Percentiles rank a stretch among this genome's conserved stretches.
Conservation (phyloP, 2,888 invertebrate species). For the Philonicus albiceps region DNA sequence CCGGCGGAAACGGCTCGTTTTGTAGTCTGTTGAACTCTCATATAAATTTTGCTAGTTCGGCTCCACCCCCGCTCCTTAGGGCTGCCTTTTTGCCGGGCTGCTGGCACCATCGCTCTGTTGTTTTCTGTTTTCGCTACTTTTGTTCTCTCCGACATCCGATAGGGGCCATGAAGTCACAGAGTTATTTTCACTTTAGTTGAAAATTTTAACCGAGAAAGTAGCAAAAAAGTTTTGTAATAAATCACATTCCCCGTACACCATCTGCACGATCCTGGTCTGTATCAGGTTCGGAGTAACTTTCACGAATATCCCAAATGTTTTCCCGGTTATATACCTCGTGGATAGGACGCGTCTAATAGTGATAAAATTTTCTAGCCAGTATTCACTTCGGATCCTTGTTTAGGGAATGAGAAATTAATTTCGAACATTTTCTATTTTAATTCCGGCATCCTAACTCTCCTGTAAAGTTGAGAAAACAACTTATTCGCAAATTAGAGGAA, state of each 20-base stretch:
- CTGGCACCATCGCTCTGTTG: neutral
- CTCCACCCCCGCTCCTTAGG: neutral
- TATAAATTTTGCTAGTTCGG: neutral
- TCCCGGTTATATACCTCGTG: neutral
- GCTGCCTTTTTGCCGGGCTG: neutral
- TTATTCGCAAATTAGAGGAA: neutral
- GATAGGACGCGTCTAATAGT: neutral
- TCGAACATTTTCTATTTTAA: neutral
- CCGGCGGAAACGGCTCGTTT: slow-evolving; percentile 16
- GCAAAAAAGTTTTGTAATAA: slow-evolving; percentile 37
- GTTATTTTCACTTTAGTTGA: slow-evolving; percentile 36
- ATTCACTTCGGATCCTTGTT: neutral
- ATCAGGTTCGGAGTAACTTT: neutral
- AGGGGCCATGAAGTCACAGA: slow-evolving; percentile 22
- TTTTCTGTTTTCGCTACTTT: neutral
- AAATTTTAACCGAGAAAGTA: slow-evolving; percentile 33
- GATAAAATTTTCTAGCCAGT: neutral
- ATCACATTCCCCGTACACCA: slow-evolving; percentile 18
- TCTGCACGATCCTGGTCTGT: neutral
- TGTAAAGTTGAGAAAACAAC: neutral
- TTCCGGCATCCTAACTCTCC: neutral
- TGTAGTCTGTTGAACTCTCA: slow-evolving; percentile 26
- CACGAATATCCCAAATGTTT: neutral
- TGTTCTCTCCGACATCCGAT: slow-evolving; percentile 11
- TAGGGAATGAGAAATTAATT: neutral